Conservation (phyloP, 2,888 invertebrate genomes). For the Epistrophe eligans region DNA sequence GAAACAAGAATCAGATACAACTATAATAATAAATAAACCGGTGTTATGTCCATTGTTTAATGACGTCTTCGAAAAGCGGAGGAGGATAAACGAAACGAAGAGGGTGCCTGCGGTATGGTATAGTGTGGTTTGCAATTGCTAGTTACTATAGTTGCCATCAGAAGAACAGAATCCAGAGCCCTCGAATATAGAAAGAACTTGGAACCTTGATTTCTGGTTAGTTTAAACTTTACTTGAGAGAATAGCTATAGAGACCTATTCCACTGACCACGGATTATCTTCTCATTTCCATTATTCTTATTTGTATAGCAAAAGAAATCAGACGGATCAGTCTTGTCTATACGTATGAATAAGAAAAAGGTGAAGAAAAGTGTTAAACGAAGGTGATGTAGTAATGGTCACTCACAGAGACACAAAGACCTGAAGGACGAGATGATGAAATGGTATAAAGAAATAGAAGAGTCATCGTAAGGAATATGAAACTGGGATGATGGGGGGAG, state of each 20-base stretch:
- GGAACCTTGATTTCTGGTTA: slow-evolving; percentile 57
- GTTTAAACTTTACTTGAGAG: slow-evolving; percentile 4
- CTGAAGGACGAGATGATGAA: slow-evolving; percentile 62
- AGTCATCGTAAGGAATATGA: slow-evolving; percentile 16
- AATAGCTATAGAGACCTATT: slow-evolving; percentile 37
- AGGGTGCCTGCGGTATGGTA: neutral
- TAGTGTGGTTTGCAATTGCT: slow-evolving; percentile 21
- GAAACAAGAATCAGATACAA: slow-evolving; percentile 68
- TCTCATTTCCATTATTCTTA: slow-evolving; percentile 60
- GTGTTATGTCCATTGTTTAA: slow-evolving; percentile 74
- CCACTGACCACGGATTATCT: slow-evolving; percentile 66
- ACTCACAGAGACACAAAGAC: slow-evolving; percentile 45
- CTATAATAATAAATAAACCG: slow-evolving; percentile 73
- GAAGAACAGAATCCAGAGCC: slow-evolving; percentile 20
- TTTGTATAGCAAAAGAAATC: neutral
- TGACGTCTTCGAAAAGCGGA: slow-evolving; percentile 23
- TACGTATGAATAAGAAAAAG: slow-evolving; percentile 24
- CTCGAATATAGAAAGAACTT: slow-evolving; percentile 15
- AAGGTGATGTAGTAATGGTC: slow-evolving; percentile 67
- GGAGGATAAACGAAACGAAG: slow-evolving; percentile 3
- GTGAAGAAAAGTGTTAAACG: slow-evolving; percentile 69
- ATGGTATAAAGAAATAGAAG: slow-evolving; percentile 33
- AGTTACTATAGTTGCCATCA: neutral
- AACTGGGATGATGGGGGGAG: neutral
- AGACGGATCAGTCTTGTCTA: slow-evolving; percentile 10